Conservation (phyloP, 2,797 vertebrate species). For the Trichosurus vulpecula region DNA sequence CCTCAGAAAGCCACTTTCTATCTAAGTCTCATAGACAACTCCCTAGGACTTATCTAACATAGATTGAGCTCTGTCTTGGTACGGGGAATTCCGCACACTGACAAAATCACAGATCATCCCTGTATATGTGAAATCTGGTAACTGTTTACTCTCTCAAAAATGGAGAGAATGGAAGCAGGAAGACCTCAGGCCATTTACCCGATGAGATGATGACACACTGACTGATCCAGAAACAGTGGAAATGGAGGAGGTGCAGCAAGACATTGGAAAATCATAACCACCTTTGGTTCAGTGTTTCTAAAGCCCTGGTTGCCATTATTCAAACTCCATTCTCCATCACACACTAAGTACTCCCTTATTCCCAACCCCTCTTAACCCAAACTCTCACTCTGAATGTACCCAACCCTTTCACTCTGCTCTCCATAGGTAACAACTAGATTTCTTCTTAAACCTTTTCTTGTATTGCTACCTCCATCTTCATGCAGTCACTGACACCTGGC, state of each 20-base stretch:
- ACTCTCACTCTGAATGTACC: not conserved
- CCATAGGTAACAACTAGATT: not conserved
- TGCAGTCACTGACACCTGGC: not conserved
- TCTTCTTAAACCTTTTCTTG: not conserved
- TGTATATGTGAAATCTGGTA: not conserved
- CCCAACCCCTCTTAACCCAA: not conserved
- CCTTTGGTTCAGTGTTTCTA: not conserved
- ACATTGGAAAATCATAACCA: not conserved
- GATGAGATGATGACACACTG: not conserved
- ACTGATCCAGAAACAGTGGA: not conserved
- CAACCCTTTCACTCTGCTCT: not conserved
- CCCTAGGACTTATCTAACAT: not conserved
- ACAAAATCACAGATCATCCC: not conserved
- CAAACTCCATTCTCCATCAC: not conserved
- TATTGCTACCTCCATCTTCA: not conserved
- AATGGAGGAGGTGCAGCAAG: not conserved
- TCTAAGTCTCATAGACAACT: not conserved
- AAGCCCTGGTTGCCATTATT: not conserved
- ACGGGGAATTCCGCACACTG: not conserved
- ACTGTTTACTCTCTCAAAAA: not conserved
- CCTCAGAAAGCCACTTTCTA: not conserved
- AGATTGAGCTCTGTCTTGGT: not conserved
- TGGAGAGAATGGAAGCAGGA: not conserved
- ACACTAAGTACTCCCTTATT: not conserved
- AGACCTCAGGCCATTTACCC: not conserved